Conservation (phyloP, 2,113 vertebrate genomes). For the Poicephalus gulielmi region DNA sequence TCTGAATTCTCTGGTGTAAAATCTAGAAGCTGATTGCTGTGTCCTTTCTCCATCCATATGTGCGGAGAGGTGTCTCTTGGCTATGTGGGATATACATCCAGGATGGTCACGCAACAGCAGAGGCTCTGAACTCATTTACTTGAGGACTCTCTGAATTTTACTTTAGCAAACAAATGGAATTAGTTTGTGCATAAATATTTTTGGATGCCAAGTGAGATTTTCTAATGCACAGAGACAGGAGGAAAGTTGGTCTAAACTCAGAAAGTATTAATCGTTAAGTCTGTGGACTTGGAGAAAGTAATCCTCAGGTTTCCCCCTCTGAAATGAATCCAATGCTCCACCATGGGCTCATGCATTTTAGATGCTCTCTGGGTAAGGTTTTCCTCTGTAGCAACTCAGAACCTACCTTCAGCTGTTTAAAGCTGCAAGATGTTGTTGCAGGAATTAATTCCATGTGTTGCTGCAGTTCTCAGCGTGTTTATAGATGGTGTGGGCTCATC, state of each 20-base stretch:
- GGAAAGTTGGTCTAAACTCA: background rate
- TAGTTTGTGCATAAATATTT: background rate
- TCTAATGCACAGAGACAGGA: background rate
- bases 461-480: background rate
- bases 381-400: background rate
- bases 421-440: background rate
- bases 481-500: background rate
- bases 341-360: background rate
- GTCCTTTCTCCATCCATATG: background rate
- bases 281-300: background rate
- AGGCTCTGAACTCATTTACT: background rate
- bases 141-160: background rate
- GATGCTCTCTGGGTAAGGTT: background rate
- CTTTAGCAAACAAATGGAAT: background rate
- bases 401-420: background rate
- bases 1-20: background rate
- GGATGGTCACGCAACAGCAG: accelerated
- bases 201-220: background rate
- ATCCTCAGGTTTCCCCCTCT: background rate
- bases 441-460: background rate
- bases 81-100: background rate
- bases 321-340: background rate
- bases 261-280: background rate
- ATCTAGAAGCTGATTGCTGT: background rate
- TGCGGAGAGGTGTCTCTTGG: background rate